These are phyloP conservation scores for Pocillopora grandis DNA, from an alignment of 92 coral and sea anemone genomes.

Conservation along the genomic window DNA sequence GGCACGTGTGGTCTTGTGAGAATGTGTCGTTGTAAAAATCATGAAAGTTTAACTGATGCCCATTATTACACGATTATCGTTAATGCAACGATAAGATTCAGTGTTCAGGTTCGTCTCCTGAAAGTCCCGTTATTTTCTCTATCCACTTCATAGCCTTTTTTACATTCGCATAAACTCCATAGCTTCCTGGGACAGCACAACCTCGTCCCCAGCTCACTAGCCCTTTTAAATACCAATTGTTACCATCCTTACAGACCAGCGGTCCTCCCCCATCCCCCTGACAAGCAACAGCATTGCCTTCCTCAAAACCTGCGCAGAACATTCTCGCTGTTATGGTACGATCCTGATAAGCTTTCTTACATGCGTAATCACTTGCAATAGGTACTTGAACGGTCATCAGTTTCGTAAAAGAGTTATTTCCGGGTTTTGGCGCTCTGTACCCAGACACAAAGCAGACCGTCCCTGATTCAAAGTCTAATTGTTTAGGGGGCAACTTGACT, in stretches of 20 bases:
- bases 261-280: constrained; percentile 43
- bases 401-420: constrained; percentile 7
- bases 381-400: constrained; percentile 24
- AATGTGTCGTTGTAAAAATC: no score
- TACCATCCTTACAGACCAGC: constrained; percentile 23
- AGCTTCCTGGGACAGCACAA: constrained; percentile 33
- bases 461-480: constrained; percentile 28
- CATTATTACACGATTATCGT: no score
- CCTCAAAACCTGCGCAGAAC: constrained; percentile 35
- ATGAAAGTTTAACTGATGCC: no score
- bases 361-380: constrained; percentile 15
- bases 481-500: constrained; percentile 1
- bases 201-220: constrained; percentile 34
- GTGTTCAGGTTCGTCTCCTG: background rate
- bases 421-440: constrained; percentile 14
- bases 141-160: constrained; percentile 24
- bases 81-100: no score
- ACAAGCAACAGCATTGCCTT: constrained; percentile 28
- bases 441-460: constrained; percentile 39
- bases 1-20: no score
- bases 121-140: background rate
- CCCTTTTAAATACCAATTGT: constrained; percentile 26
- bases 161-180: constrained; percentile 28
- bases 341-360: constrained; percentile 17
- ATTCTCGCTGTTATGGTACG: constrained; percentile 23